Conservation (phyloP, 2,797 vertebrate species). For the Sciurus carolinensis region DNA sequence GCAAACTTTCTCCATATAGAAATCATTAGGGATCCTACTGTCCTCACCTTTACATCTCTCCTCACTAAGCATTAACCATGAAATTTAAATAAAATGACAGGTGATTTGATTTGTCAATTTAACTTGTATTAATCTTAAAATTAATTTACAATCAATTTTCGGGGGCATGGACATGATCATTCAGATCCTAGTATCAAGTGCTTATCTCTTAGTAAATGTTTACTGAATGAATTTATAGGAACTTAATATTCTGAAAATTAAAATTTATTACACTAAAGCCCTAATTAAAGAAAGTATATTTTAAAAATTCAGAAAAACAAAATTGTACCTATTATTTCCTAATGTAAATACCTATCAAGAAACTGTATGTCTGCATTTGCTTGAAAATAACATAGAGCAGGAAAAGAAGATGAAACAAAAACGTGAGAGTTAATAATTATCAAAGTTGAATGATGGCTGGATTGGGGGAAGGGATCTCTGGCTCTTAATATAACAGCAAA, state of each 20-base stretch:
- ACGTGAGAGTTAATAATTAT: not conserved
- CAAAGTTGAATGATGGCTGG: not conserved
- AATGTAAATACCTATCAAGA: slow-evolving; percentile 28
- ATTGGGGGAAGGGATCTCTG: not conserved
- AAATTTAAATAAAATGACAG: slow-evolving; percentile 25
- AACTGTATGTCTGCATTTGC: not conserved
- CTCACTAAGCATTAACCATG: not conserved
- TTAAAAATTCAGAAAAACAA: slow-evolving; percentile 45
- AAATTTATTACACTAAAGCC: not conserved
- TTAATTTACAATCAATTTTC: not conserved
- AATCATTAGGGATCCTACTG: not conserved
- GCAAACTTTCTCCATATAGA: slow-evolving; percentile 10
- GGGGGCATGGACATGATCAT: not conserved
- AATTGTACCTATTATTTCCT: not conserved
- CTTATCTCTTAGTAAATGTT: slow-evolving; percentile 29
- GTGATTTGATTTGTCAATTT: not conserved
- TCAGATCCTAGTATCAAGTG: slow-evolving; percentile 23
- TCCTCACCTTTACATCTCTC: slow-evolving; percentile 1
- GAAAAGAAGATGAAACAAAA: slow-evolving; percentile 30
- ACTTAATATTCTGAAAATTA: slow-evolving; percentile 36
- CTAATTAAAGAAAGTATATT: not conserved
- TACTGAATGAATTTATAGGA: slow-evolving; percentile 43
- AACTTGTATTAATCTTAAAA: not conserved
- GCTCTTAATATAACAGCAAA: not conserved
- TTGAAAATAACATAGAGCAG: slow-evolving; percentile 51